These are phyloP conservation scores for Neelides sp. DNA, from an alignment of 1,140 invertebrate species.

Conservation along the genomic window DNA sequence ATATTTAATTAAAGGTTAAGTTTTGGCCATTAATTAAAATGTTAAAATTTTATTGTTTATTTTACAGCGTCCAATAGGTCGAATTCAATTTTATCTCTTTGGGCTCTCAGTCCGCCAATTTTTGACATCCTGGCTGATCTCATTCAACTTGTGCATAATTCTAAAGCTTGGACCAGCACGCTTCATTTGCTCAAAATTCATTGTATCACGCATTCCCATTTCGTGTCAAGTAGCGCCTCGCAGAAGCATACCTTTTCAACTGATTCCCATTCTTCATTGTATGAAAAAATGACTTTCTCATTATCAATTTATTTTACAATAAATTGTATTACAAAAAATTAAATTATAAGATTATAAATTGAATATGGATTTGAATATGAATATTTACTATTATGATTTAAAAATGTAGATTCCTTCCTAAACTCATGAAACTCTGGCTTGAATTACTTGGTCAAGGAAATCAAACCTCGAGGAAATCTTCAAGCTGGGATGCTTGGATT, in stretches of 20 bases:
- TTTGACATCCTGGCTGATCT: constrained; percentile 19
- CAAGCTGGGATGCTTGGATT: constrained; percentile 7
- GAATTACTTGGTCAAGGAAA: constrained; percentile 1
- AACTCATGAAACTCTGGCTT: constrained; percentile 24
- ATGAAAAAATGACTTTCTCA: not conserved
- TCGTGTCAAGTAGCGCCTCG: constrained; percentile 21
- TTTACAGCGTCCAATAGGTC: constrained; percentile 21
- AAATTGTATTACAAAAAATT: too few species aligned
- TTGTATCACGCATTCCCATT: constrained; percentile 27
- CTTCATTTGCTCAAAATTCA: constrained; percentile 20
- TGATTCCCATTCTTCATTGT: not conserved
- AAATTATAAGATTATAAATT: too few species aligned
- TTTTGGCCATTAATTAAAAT: too few species aligned
- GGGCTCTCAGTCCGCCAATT: constrained; percentile 21
- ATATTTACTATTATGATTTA: too few species aligned
- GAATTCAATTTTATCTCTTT: constrained; percentile 24
- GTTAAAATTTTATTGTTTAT: too few species aligned
- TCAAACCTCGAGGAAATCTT: not conserved
- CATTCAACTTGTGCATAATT: not conserved
- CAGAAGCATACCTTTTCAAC: too few species aligned
- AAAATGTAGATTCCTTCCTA: constrained; percentile 16
- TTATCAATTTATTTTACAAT: not conserved
- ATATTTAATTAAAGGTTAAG: too few species aligned
- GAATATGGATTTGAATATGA: too few species aligned
- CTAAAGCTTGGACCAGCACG: not conserved